These are phyloP conservation scores for Trachelus stipa DNA, from an alignment of 2,888 invertebrate species.

Conservation along the genomic window DNA sequence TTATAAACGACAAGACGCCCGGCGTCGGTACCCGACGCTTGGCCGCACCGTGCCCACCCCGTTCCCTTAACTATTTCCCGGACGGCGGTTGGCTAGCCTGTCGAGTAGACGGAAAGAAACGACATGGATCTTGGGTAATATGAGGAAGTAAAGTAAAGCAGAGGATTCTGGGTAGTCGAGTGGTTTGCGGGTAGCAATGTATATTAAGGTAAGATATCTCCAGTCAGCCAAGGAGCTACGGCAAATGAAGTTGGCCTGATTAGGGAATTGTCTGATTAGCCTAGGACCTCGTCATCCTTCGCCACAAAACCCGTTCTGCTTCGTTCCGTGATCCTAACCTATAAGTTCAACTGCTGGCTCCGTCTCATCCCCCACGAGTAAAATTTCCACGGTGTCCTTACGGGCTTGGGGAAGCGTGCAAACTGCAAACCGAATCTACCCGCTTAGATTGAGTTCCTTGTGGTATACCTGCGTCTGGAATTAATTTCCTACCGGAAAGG, in stretches of 20 bases:
- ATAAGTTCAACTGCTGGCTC: slow-evolving; percentile 14
- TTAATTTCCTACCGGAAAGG: slow-evolving; percentile 38
- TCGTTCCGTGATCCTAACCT: slow-evolving; percentile 10
- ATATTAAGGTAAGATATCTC: slow-evolving; percentile 14
- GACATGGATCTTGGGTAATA: not conserved
- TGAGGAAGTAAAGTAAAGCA: not conserved
- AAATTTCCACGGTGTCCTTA: not conserved
- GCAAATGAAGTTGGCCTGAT: slow-evolving; percentile 44
- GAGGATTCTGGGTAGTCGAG: not conserved
- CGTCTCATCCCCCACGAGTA: slow-evolving; percentile 2
- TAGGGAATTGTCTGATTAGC: slow-evolving; percentile 48
- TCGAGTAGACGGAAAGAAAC: not conserved
- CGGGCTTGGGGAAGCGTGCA: slow-evolving; percentile 25
- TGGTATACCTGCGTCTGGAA: slow-evolving; percentile 47
- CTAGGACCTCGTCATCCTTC: slow-evolving; percentile 25
- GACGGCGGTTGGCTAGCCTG: not conserved
- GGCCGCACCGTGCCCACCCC: not conserved
- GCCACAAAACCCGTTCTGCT: not conserved
- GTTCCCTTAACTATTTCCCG: not conserved
- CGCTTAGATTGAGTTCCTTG: slow-evolving; percentile 52
- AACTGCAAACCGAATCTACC: slow-evolving; percentile 52
- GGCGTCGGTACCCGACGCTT: not conserved
- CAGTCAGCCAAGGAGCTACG: slow-evolving; percentile 8
- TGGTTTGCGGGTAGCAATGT: not conserved
- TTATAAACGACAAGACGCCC: not conserved